Percentiles rank a stretch among this genome's conserved stretches.
These are phyloP conservation scores for Poicephalus gulielmi DNA, from an alignment of 2,113 vertebrate species.

Conservation along the genomic window DNA sequence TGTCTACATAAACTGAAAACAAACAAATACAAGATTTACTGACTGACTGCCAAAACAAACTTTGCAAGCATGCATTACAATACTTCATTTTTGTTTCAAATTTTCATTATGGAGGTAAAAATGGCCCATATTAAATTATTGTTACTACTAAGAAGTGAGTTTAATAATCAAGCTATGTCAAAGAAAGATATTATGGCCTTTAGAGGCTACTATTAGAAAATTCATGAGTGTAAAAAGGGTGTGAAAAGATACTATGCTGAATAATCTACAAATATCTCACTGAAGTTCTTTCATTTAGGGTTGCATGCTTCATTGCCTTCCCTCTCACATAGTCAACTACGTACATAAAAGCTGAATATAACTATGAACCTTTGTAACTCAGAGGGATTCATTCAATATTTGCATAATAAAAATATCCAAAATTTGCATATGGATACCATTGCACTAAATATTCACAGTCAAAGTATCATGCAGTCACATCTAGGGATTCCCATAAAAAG, in stretches of 20 bases:
- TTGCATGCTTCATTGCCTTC: neutral
- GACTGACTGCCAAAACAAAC: neutral
- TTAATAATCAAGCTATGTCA: neutral
- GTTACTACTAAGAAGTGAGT: neutral
- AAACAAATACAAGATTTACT: neutral
- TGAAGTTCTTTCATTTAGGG: neutral
- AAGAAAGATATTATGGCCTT: neutral
- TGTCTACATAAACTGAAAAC: neutral
- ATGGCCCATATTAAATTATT: neutral
- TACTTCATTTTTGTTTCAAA: neutral
- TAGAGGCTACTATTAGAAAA: neutral
- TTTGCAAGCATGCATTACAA: neutral
- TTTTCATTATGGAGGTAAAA: neutral
- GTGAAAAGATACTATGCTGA: neutral
- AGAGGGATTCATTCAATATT: neutral
- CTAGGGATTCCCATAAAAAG: neutral
- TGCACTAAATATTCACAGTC: neutral
- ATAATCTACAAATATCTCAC: neutral
- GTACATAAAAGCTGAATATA: neutral
- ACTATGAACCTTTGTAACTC: neutral
- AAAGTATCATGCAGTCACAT: neutral
- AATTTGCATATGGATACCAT: neutral
- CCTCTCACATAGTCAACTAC: neutral
- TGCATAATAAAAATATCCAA: neutral
- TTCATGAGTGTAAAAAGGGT: neutral